Percentiles rank a stretch among this genome's conserved stretches.
Evolutionary conservation across 2,113 vertebrate genomes (phyloP).

Genomic region (Lagopus muta): DNA sequence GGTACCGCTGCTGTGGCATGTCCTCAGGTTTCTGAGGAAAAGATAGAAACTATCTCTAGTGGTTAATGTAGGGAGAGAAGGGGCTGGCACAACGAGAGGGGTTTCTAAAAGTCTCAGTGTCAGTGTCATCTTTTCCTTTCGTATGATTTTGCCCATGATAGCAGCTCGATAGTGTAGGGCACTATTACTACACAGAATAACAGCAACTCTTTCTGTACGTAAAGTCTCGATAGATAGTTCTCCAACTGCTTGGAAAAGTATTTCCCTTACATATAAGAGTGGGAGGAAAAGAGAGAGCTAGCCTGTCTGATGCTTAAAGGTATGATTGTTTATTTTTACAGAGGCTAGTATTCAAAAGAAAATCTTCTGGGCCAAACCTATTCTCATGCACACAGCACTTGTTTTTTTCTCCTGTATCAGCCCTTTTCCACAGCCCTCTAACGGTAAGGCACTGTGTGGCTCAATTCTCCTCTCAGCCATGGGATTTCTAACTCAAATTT

Average conservation of each 20-base stretch:
- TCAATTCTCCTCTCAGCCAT: not conserved
- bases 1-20: not conserved
- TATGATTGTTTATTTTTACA: not conserved
- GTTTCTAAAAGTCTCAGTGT: not conserved
- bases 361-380: not conserved
- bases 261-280: not conserved
- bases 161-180: not conserved
- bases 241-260: not conserved
- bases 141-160: not conserved
- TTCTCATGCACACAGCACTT: not conserved
- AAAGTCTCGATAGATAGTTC: not conserved
- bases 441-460: not conserved
- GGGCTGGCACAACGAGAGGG: not conserved
- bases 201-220: not conserved
- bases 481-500: not conserved
- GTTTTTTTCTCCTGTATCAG: not conserved
- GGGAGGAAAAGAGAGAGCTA: not conserved
- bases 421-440: not conserved
- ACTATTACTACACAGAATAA: not conserved
- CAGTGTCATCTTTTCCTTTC: not conserved
- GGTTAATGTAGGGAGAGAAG: not conserved
- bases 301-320: not conserved
- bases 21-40: not conserved
- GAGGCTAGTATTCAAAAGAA: not conserved
- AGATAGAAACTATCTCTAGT: not conserved